A percentile compares a stretch with the other conserved stretches of the same genome.
phyloP scores from a whole-genome alignment of 2,888 invertebrate species.

The Tetrapedia diversipes region DNA sequence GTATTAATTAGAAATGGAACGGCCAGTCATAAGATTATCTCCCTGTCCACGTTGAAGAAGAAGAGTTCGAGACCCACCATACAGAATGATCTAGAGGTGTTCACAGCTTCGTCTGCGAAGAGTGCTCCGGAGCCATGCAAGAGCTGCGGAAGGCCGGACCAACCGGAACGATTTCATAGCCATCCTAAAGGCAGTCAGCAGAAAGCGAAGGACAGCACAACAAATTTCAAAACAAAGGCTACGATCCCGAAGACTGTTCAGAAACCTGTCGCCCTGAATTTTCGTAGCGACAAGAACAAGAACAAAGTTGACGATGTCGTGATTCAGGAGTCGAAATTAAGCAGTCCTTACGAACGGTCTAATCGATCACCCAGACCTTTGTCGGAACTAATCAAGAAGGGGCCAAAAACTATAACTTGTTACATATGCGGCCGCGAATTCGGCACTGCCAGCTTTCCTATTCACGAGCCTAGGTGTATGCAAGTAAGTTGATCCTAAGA shows the following conservation, averaged over 20 bases:
- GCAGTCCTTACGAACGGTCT: constrained; percentile 4
- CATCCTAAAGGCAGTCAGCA: constrained; percentile 81
- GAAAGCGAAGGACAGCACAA: constrained; percentile 57
- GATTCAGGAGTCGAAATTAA: constrained; percentile 19
- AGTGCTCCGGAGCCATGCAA: constrained; percentile 85
- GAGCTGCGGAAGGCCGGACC: constrained; percentile 87
- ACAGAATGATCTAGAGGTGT: constrained; percentile 73
- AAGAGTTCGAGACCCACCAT: constrained; percentile 64
- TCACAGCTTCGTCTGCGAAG: constrained; percentile 61
- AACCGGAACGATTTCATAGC: constrained; percentile 87
- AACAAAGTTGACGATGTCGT: constrained; percentile 49
- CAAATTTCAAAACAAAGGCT: constrained; percentile 39
- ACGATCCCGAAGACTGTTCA: constrained; percentile 83
- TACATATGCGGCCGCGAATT: constrained; percentile 88
- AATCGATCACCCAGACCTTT: constrained; percentile 30
- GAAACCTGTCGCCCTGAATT: constrained; percentile 84
- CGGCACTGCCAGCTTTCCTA: constrained; percentile 86
- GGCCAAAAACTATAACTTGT: constrained; percentile 83
- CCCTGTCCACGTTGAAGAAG: constrained; percentile 67
- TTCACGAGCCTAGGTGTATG: constrained; percentile 88
- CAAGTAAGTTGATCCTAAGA: constrained; percentile 81
- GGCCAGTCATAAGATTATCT: constrained; percentile 55
- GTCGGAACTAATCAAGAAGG: constrained; percentile 62
- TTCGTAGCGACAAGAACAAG: constrained; percentile 75
- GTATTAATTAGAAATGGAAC: constrained; percentile 39